Evolutionary conservation across 2,888 invertebrate species (phyloP), one percentile per base, ranked within the genome.

Genomic region (Ectemnius continuus): DNA sequence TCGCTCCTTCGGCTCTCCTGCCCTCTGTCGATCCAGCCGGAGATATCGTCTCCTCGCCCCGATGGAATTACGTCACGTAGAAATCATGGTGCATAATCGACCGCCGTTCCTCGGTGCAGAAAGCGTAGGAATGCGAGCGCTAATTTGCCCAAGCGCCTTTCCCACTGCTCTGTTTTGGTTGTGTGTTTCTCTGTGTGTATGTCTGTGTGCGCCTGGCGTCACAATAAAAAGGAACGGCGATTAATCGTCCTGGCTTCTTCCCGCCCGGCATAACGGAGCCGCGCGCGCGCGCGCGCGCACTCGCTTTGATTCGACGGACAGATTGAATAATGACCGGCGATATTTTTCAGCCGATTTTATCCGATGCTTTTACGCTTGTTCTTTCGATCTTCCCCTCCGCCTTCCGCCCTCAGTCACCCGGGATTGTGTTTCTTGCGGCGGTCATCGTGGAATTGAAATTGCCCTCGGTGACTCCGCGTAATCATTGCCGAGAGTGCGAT

Each of bases 61-160:
- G 75, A 63, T 73, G 75, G 67, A 81, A 86, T 87, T 87, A 81
- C 87, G 81, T 86, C 85, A 88, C 80, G 79, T 86, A 84, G 88
- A 87, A 88, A 87, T 85, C 84, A 80, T 74, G 80, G 80, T 81
- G 36, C 36, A 36, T 36, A 84, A 86, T 84, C 78, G 48, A 11
- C 11, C 70, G 64, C 36, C 36, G 36, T 23, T 23, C 3, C 76
- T 79, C 81, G 79, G 85, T 85, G 84, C 87, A 86, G 88, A 88
- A 87, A 87, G 88, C 87, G 88, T 86, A 86, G 78, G 86, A 87
- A 87, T 85, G 77, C 76, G 79, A 78, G 67, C 78, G 78, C 68
- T 78, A 78, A 79, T 83, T 84, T 73, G 69, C 73, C 70, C 36
- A 11, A 36, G 36, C 36, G 36, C 36, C n/a, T 52, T 52, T 16